Evolutionary conservation across 2,888 invertebrate genomes (phyloP).

Genomic region (Synanthedon tipuliformis): DNA sequence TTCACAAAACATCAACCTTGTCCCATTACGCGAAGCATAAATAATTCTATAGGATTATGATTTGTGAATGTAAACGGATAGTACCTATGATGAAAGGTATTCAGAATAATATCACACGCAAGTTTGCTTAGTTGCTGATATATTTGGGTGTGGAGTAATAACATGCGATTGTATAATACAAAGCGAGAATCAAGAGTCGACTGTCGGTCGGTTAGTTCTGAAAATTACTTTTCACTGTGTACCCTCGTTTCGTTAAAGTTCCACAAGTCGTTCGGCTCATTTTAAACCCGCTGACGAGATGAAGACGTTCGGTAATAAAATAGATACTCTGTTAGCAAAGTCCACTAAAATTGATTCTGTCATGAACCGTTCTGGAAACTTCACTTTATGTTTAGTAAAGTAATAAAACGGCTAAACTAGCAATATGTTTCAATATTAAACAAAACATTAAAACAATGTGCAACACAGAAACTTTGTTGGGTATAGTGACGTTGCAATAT

Average conservation of each 20-base stretch:
- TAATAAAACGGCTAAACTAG: neutral
- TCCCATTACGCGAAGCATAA: neutral
- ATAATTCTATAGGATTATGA: neutral
- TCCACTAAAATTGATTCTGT: neutral
- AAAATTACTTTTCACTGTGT: too few species aligned
- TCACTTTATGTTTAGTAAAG: neutral
- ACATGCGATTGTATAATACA: too few species aligned
- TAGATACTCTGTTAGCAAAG: neutral
- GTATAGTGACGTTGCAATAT: too few species aligned
- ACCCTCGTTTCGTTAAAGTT: too few species aligned
- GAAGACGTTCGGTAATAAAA: neutral
- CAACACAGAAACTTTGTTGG: too few species aligned
- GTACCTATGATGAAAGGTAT: neutral
- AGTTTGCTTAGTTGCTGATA: too few species aligned
- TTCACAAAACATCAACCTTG: slow-evolving; percentile 1
- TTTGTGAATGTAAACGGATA: neutral
- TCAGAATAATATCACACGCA: neutral
- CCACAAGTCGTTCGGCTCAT: neutral
- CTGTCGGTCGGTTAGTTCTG: too few species aligned
- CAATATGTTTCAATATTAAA: neutral
- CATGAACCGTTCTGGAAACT: neutral
- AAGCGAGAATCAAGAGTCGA: too few species aligned
- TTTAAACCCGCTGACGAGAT: neutral
- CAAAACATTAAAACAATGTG: too few species aligned
- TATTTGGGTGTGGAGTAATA: too few species aligned